Evolutionary conservation across 2,113 vertebrate genomes (phyloP).

Genomic region (Azemiops feae): DNA sequence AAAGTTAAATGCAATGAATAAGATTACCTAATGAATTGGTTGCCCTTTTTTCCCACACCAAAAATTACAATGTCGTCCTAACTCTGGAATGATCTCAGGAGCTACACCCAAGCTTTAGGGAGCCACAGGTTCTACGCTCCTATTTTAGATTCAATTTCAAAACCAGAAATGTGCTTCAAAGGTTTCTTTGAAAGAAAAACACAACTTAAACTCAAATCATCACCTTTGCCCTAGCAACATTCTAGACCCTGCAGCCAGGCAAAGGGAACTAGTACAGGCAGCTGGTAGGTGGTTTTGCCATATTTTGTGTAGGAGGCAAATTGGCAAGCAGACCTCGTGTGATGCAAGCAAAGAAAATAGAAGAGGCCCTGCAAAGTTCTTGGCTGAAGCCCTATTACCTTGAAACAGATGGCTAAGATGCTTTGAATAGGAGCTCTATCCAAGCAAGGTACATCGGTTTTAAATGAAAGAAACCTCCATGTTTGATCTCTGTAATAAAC

Average conservation of each 20-base stretch:
- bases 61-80: neutral
- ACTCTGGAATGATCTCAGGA: neutral
- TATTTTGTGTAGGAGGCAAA: neutral
- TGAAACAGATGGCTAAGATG: neutral
- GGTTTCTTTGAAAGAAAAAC: neutral
- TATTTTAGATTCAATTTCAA: too few species aligned
- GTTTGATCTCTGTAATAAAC: neutral
- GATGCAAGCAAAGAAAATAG: neutral
- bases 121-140: neutral
- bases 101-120: neutral
- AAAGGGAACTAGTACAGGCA: neutral
- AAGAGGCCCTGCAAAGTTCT: neutral
- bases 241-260: neutral
- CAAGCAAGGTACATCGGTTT: neutral
- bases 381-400: neutral
- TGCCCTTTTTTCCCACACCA: neutral
- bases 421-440: neutral
- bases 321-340: neutral
- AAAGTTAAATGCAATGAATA: neutral
- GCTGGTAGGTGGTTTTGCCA: neutral
- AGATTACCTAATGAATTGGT: neutral
- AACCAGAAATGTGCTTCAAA: neutral
- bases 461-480: neutral
- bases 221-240: constrained; percentile 1
- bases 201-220: neutral